A percentile compares a stretch with the other conserved stretches of the same genome.
These are phyloP conservation scores for Cheilosia scutellata DNA, from an alignment of 2,888 invertebrate genomes.

Conservation along the genomic window DNA sequence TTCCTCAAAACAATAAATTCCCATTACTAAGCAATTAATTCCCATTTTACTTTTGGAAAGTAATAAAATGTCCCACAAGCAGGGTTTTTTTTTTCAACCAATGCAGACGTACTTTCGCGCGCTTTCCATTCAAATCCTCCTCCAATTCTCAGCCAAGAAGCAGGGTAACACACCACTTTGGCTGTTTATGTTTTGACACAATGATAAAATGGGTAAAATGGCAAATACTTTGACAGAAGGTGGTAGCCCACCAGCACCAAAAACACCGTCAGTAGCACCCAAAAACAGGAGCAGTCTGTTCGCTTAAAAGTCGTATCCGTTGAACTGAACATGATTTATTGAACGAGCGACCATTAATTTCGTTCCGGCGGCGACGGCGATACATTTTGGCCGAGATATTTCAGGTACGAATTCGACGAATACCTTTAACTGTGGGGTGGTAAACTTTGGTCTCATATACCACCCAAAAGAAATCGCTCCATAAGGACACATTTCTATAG, in stretches of 20 bases:
- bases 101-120: not conserved
- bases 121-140: conserved; percentile 34
- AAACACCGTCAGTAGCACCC: not conserved
- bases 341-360: conserved; percentile 66
- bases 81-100: not conserved
- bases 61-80: conserved; percentile 61
- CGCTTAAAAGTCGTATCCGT: conserved; percentile 53
- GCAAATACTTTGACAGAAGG: conserved; percentile 49
- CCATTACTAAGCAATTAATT: conserved; percentile 74
- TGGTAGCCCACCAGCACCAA: not conserved
- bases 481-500: conserved; percentile 32
- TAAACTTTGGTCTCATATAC: conserved; percentile 52
- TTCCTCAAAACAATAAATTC: conserved; percentile 63
- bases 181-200: conserved; percentile 71
- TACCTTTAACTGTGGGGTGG: conserved; percentile 26
- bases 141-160: conserved; percentile 22
- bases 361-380: conserved; percentile 37
- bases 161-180: conserved; percentile 44
- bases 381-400: conserved; percentile 34
- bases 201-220: conserved; percentile 59
- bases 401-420: conserved; percentile 50
- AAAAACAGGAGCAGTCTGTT: conserved; percentile 13
- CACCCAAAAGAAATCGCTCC: conserved; percentile 44
- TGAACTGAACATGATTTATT: conserved; percentile 74
- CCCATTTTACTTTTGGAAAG: conserved; percentile 64